phyloP scores from a whole-genome alignment of 2,888 invertebrate species.

The Leucoma salicis region DNA sequence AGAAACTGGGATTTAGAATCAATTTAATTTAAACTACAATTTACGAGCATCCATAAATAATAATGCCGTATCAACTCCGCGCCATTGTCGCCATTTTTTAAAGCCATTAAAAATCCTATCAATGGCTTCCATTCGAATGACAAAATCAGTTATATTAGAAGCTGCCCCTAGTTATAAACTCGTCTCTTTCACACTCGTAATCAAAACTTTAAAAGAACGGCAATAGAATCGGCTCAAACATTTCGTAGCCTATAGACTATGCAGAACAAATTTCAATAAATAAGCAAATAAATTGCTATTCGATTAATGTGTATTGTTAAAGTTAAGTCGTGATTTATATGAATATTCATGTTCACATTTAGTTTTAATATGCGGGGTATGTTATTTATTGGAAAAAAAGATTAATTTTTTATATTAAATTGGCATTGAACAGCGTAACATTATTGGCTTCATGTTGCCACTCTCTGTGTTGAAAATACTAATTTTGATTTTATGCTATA shows the following conservation, averaged over 20 bases:
- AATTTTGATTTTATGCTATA: constrained; percentile 35
- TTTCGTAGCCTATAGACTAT: constrained; percentile 51
- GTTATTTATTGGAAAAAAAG: constrained; percentile 46
- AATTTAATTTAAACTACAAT: constrained; percentile 76
- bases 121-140: constrained; percentile 67
- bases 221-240: constrained; percentile 45
- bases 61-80: constrained; percentile 60
- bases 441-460: constrained; percentile 27
- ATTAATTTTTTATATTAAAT: constrained; percentile 51
- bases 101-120: constrained; percentile 79
- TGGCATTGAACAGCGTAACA: constrained; percentile 46
- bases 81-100: constrained; percentile 76
- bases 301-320: constrained; percentile 74
- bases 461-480: constrained; percentile 39
- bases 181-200: constrained; percentile 53
- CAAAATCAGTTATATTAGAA: constrained; percentile 64
- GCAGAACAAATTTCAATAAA: constrained; percentile 80
- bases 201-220: constrained; percentile 38
- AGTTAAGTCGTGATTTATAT: constrained; percentile 77
- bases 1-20: constrained; percentile 63
- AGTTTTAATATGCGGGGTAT: constrained; percentile 52
- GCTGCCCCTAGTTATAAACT: constrained; percentile 38
- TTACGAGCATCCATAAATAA: constrained; percentile 77
- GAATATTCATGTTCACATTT: constrained; percentile 75
- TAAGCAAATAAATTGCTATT: constrained; percentile 77